These are phyloP conservation scores for Drepana falcataria DNA, from an alignment of 2,888 invertebrate species.

Conservation along the genomic window DNA sequence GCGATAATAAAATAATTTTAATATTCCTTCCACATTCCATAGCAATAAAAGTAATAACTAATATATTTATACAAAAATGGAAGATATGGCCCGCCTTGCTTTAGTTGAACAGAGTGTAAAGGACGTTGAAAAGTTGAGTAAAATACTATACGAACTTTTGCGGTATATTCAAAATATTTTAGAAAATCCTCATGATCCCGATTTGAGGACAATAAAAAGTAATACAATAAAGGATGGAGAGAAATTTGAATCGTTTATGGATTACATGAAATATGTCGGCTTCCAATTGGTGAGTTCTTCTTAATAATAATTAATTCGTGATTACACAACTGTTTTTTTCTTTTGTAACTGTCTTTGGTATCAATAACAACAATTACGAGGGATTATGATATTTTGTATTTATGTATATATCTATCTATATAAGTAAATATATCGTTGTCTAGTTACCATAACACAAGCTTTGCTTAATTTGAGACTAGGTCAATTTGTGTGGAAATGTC, in stretches of 20 bases:
- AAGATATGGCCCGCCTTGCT: slow-evolving; percentile 67
- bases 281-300: slow-evolving; percentile 46
- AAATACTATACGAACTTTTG: slow-evolving; percentile 53
- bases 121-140: slow-evolving; percentile 44
- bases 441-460: too few relatives aligned
- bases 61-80: slow-evolving; percentile 43
- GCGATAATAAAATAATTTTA: slow-evolving; percentile 12
- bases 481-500: too few relatives aligned
- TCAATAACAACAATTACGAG: too few relatives aligned
- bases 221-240: slow-evolving; percentile 38
- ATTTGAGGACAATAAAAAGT: slow-evolving; percentile 45
- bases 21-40: slow-evolving; percentile 11
- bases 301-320: neutral
- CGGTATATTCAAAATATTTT: slow-evolving; percentile 49
- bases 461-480: too few relatives aligned
- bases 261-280: slow-evolving; percentile 65
- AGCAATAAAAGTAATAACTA: slow-evolving; percentile 7
- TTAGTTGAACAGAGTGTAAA: slow-evolving; percentile 57
- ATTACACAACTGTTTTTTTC: neutral
- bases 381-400: too few relatives aligned
- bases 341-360: too few relatives aligned
- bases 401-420: too few relatives aligned
- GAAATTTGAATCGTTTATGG: slow-evolving; percentile 41
- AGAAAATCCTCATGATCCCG: slow-evolving; percentile 58
- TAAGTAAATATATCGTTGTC: too few relatives aligned